Evolutionary conservation across 2,888 invertebrate species (phyloP), one percentile per base, ranked within the genome.

Genomic region (Eueremaeus valkanovi): DNA sequence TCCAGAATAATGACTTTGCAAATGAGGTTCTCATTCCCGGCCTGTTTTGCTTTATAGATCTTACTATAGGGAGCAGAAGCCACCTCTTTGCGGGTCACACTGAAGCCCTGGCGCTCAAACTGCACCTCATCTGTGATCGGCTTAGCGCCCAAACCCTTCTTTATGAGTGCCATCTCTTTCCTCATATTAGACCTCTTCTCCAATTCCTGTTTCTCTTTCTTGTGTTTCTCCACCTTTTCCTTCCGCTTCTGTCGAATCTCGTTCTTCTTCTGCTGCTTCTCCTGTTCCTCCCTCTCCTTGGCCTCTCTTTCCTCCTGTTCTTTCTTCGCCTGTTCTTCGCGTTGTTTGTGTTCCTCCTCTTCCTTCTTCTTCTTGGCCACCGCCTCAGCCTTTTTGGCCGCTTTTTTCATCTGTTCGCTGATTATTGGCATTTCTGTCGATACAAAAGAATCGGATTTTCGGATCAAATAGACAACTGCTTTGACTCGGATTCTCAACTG

Each of bases 341-440:
- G 36, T 18, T 40, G 24, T 1, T 40, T 21, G 21, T 24, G 68
- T 21, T 68, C 68, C 21, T 68, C 68, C 21, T 40, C 40, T 42
- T 68, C 68, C 21, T 68, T 68, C 8, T 18, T 9, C 27, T 42
- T 68, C 40, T 68, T 36, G 9, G 8, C 68, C 3, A 40, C 6
- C 1, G 29, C 40, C 24, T 36, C 40, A 2, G 21, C 24, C 68
- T 68, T 68, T 24, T 68, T 68, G 6, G 68, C 24, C 6, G 68
- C 68, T 13, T 68, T 68, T 42, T 68, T 68, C 68, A 68, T 40
- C 24, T 68, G 3, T 21, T 68, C 42, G 1, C 21, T 24, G 31
- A 68, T 40, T 16, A 68, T 40, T 24, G 68, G 68, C 68, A 68
- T 68, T 42, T 68, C 11, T 58, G 49, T 36, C 36, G n/a, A n/a